Conservation (phyloP, 2,113 vertebrate genomes). For the Chlamydotis undulata region DNA sequence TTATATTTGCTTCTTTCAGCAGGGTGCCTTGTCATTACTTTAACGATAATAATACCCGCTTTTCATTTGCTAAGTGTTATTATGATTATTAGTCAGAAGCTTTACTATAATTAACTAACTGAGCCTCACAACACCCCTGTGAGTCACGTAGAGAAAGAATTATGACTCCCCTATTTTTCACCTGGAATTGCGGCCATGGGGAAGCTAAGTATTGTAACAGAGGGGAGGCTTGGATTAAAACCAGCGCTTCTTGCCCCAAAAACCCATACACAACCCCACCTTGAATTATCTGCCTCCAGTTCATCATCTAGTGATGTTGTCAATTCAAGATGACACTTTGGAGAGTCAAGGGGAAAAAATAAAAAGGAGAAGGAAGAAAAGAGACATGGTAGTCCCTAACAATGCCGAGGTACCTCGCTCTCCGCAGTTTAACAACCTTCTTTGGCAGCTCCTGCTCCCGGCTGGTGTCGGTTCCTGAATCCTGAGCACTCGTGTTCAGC, state of each 20-base stretch:
- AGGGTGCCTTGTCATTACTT: slow-evolving; percentile 63
- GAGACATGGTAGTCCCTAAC: background rate
- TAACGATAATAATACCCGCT: slow-evolving; percentile 47
- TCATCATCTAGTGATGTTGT: background rate
- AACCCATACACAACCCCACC: background rate
- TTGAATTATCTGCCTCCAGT: background rate
- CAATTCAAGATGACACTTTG: background rate
- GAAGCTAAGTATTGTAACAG: background rate
- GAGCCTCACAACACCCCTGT: slow-evolving; percentile 49
- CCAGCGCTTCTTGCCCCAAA: background rate
- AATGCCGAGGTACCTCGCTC: background rate
- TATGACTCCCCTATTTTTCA: background rate
- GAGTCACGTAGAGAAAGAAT: slow-evolving; percentile 37
- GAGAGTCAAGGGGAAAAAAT: background rate
- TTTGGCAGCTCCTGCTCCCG: background rate
- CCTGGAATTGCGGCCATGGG: background rate
- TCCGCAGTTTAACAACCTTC: slow-evolving; percentile 30
- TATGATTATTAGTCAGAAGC: slow-evolving; percentile 66
- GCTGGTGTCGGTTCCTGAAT: background rate
- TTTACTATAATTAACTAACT: slow-evolving; percentile 65
- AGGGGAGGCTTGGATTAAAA: background rate
- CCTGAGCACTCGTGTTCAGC: background rate
- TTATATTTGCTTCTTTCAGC: slow-evolving; percentile 58
- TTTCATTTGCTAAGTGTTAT: slow-evolving; percentile 65
- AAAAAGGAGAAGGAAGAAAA: background rate